Base-by-base conservation (phyloP, 2,797 vertebrate species). In the Molothrus aeneus region DNA sequence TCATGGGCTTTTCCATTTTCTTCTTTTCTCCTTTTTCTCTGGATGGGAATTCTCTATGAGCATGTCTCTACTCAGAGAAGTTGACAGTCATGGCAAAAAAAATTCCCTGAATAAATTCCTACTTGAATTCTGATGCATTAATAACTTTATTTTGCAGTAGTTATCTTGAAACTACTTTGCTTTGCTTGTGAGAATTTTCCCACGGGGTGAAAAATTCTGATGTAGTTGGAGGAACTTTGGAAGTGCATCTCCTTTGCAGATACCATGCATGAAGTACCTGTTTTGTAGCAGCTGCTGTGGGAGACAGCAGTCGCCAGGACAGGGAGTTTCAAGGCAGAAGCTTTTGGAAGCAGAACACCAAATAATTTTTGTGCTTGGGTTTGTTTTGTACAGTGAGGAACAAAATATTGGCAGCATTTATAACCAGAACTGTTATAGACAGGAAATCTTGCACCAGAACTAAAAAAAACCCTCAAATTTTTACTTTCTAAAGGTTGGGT, bases 181-280 rank as follows among this genome's bases (percentile, higher is more conserved):
- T 82, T 82, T 86, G 8, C 53, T 50, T 56, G 31, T 7, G 15
- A 36, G 57, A 77, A 69, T 80, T 43, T 63, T 32, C 32, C 16
- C 12, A 24, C 0, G 26, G 32, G 14, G 7, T 77, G 71, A 72
- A 57, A 79, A 71, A 36, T 56, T 78, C 45, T 16, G 17, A 25
- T 60, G 6, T 0, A 56, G 40, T 12, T 64, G 40, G 34, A 71
- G 45, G 20, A 29, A 26, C 45, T 91, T 68, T 87, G 42, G 40
- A 84, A 53, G 34, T 10, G 12, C 9, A 16, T 38, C 32, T 69
- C 32, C 28, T 59, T 48, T 77, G 56, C 9, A 74, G 69, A 51
- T 5, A 66, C 50, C 0, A 0, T n/a, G 11, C 24, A 9, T 26
- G 29, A 50, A 40, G 8, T 3, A 17, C 32, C 53, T 29, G 12